A percentile compares a stretch with the other conserved stretches of the same genome.
These are phyloP conservation scores for Nasonia longicornis DNA, from an alignment of 1,140 invertebrate genomes.

Conservation along the genomic window DNA sequence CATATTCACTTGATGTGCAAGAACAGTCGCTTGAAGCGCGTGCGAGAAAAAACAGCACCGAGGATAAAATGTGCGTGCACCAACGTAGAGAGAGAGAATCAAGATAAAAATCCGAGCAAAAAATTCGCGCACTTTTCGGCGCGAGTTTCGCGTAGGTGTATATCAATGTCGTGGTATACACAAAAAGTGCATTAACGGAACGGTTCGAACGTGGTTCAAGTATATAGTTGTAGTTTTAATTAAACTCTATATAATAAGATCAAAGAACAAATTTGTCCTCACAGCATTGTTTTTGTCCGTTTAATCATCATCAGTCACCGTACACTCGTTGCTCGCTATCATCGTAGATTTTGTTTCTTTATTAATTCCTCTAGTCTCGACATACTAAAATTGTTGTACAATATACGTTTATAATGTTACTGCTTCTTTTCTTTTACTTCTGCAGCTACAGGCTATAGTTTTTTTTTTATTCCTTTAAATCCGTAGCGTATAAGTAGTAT, in stretches of 20 bases:
- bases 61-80: background rate
- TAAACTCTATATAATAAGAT: background rate
- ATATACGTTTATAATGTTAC: slow-evolving; percentile 12
- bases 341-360: background rate
- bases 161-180: background rate
- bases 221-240: background rate
- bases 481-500: background rate
- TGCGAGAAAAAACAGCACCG: background rate
- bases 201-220: slow-evolving; percentile 1
- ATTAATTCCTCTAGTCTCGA: slow-evolving; percentile 2
- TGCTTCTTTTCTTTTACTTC: slow-evolving; percentile 12
- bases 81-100: slow-evolving; percentile 13
- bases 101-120: slow-evolving; percentile 3
- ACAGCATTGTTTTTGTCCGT: background rate
- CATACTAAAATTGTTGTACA: slow-evolving; percentile 22
- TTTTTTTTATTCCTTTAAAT: slow-evolving; percentile 23
- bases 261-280: background rate
- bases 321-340: background rate
- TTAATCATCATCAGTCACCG: slow-evolving; percentile 9
- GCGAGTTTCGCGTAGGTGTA: background rate
- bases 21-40: background rate
- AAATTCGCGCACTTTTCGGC: background rate
- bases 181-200: slow-evolving; percentile 12
- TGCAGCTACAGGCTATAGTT: slow-evolving; percentile 1
- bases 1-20: background rate